Evolutionary conservation across 1,140 invertebrate genomes (phyloP), one percentile per base, ranked within the genome.

Genomic region (Drosophila prosaltans): DNA sequence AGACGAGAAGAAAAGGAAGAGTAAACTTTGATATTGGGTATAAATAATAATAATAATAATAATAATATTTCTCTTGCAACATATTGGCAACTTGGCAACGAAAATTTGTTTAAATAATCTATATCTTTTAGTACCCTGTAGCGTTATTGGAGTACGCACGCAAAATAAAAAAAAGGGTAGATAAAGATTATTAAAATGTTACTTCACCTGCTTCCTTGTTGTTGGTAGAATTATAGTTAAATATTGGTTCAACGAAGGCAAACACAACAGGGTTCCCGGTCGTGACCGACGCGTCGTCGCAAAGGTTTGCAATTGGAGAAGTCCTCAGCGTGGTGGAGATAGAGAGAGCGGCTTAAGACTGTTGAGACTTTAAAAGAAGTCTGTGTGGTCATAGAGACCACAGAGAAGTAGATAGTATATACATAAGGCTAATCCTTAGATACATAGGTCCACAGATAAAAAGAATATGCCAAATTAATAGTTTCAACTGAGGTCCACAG

Each of bases 91-190:
- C 45, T 69, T 80, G 41, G 58, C 65, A 58, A 55, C 73, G 40
- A 54, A 54, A 73, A 69, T 69, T 55, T 58, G 69, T 60, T 69
- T 76, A 76, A 65, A 48, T 70, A 79, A 89, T 76, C 80, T 89
- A 75, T 69, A 72, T 76, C 68, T 71, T 66, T 71, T 30, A 26
- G 41, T 63, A 45, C 40, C 66, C 48, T 41, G 61, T 16, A 3
- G n/a, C 40, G 32, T 10, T 9, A 28, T 30, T 11, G 11, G 54
- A 9, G 21, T 16, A 16, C 16, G 0, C 28, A 30, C 39, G 36
- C 21, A 5, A 48, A 21, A 45, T 0, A 16, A 16, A 9, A 16
- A 48, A 45, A 45, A 1, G 43, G 43, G 43, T 45, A 45, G 43
- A 45, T 21, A 21, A 21, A 21, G 43, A 45, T 45, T 45, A 7